phyloP scores from a whole-genome alignment of 2,797 vertebrate species.

The Hylomyscus alleni region DNA sequence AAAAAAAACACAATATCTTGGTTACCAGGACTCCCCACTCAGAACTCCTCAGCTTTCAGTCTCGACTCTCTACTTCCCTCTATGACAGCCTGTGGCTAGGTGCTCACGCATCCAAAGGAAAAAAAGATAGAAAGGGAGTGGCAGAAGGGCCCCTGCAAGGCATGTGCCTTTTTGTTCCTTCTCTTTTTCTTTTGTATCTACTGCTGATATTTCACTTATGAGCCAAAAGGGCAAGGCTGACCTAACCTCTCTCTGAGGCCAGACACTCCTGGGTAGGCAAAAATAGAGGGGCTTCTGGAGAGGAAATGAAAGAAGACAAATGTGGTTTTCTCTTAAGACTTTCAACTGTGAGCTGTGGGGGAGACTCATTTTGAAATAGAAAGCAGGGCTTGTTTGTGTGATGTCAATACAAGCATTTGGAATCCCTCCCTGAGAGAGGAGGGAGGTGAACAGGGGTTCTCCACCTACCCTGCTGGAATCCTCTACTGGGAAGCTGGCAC shows the following conservation, averaged over 20 bases:
- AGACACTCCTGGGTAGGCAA: constrained; percentile 31
- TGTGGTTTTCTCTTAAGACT: constrained; percentile 50
- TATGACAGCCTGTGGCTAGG: neutral
- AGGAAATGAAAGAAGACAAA: constrained; percentile 81
- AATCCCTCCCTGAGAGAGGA: neutral
- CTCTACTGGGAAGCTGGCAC: neutral
- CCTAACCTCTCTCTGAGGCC: constrained; percentile 24
- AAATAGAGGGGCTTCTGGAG: constrained; percentile 72
- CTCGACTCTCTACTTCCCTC: neutral
- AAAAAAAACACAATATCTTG: neutral
- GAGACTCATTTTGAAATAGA: constrained; percentile 74
- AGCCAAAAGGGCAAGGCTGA: constrained; percentile 4
- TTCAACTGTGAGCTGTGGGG: constrained; percentile 48
- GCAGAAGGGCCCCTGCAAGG: neutral
- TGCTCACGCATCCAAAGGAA: neutral
- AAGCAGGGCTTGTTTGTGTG: constrained; percentile 43
- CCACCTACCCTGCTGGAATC: neutral
- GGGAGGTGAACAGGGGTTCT: constrained; percentile 23
- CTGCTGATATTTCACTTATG: constrained; percentile 32
- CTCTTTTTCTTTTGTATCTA: neutral
- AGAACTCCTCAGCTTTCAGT: constrained; percentile 48
- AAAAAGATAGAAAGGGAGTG: constrained; percentile 43
- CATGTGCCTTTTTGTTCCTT: neutral
- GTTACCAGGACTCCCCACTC: neutral
- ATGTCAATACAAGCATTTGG: constrained; percentile 14